Conservation (phyloP, 1,140 invertebrate genomes). For the Drosophila ficusphila region DNA sequence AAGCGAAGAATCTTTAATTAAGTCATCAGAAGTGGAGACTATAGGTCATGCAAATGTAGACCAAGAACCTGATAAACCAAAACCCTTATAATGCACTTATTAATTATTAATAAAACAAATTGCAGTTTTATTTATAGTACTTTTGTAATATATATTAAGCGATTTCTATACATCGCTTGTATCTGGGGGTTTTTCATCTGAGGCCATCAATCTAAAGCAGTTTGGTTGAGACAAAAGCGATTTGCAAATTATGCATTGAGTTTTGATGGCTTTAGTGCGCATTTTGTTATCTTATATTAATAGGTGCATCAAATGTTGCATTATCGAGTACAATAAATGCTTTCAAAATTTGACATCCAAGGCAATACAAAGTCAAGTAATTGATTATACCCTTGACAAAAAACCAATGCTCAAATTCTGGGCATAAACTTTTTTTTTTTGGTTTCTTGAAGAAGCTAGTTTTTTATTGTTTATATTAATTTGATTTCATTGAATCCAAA, state of each 20-base stretch:
- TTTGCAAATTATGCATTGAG: slow-evolving; percentile 37
- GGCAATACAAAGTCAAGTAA: slow-evolving; percentile 31
- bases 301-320: slow-evolving; percentile 37
- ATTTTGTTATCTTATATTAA: slow-evolving; percentile 37
- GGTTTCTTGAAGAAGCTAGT: slow-evolving; percentile 44
- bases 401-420: slow-evolving; percentile 3
- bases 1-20: background rate
- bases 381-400: slow-evolving; percentile 21
- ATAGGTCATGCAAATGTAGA: background rate
- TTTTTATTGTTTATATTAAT: slow-evolving; percentile 51
- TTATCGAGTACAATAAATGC: slow-evolving; percentile 47
- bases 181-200: slow-evolving; percentile 19
- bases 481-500: slow-evolving; percentile 53
- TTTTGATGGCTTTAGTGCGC: slow-evolving; percentile 13
- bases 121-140: slow-evolving; percentile 53
- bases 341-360: slow-evolving; percentile 51
- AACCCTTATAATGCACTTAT: slow-evolving; percentile 11
- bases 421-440: slow-evolving; percentile 8
- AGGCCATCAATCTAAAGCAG: slow-evolving; percentile 69
- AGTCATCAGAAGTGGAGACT: background rate
- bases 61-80: background rate
- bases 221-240: slow-evolving; percentile 68
- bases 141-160: slow-evolving; percentile 48
- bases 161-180: slow-evolving; percentile 48
- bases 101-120: slow-evolving; percentile 64